Evolutionary conservation across 2,797 vertebrate species (phyloP), one percentile per base, ranked within the genome.

Genomic region (Myoxocephalus aenaeus): DNA sequence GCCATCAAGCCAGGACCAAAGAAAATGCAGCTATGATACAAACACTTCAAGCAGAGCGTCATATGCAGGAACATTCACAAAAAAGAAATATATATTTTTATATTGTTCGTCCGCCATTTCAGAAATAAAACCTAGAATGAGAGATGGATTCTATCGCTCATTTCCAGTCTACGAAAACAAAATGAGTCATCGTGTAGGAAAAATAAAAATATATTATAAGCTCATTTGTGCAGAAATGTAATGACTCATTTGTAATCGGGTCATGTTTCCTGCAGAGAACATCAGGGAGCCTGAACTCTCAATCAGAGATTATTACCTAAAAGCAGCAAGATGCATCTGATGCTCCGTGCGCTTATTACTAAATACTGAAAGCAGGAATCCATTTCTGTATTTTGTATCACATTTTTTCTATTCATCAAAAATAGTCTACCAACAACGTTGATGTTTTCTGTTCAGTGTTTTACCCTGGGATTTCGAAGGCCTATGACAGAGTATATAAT

Each of bases 301-400:
- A 71, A 86, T 87, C 92, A 86, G 79, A 27, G 65, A 82, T 92
- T 85, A 75, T 84, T 57, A 87, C 85, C 75, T 86, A 82, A 93
- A 90, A 84, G 77, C 78, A 76, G 65, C n/a, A 32, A 70, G 73
- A 83, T 69, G 78, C 71, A 87, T 86, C 75, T 80, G 76, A 64
- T 59, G 74, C 77, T 79, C 70, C 20, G 36, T 40, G 64, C 57
- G 32, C 79, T 71, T 82, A 77, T 79, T 72, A 72, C 75, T 72
- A 81, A 92, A 83, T 70, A 87, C 25, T 79, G 63, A 44, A 63
- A 62, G 54, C 27, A 73, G 36, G 86, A 81, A 87, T 79, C 70
- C 76, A 85, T 79, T 82, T 80, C 65, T 69, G 79, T 50, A 20
- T 15, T 17, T 44, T 42, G 61, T 65, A 77, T 62, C 22, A 5